Percentiles rank a stretch among this genome's conserved stretches.
Evolutionary conservation across 2,888 invertebrate species (phyloP).

Genomic region (Tenthredo amoena): DNA sequence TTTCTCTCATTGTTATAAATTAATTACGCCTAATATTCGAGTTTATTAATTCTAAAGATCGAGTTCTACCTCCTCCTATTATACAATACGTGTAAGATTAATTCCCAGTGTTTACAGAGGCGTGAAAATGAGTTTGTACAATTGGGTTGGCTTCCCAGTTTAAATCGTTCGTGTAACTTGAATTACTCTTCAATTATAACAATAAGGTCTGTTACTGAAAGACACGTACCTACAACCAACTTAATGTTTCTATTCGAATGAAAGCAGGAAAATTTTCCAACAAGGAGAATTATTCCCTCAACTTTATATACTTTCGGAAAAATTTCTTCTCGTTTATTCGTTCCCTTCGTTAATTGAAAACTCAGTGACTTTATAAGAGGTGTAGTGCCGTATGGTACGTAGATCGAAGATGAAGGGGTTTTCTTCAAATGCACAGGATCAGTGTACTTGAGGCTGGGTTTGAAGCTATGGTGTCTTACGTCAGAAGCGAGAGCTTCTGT

Average conservation of each 20-base stretch:
- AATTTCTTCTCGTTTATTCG: not conserved
- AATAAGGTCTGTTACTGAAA: not conserved
- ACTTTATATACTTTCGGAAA: not conserved
- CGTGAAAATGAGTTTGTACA: slow-evolving; percentile 38
- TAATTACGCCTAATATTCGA: not conserved
- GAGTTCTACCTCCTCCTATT: not conserved
- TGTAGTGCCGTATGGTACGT: too few species aligned
- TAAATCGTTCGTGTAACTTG: slow-evolving; percentile 23
- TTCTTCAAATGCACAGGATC: too few species aligned
- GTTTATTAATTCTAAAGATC: not conserved
- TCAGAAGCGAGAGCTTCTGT: too few species aligned
- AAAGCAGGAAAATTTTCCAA: not conserved
- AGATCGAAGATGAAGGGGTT: too few species aligned
- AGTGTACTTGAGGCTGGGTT: too few species aligned
- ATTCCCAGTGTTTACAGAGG: not conserved
- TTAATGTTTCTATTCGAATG: not conserved
- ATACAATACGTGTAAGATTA: not conserved
- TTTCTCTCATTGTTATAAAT: not conserved
- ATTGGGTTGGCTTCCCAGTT: not conserved
- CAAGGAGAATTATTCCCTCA: not conserved
- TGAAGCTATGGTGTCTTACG: too few species aligned
- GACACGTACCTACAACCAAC: not conserved
- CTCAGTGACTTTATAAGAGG: not conserved
- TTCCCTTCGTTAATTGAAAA: not conserved
- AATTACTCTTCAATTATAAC: slow-evolving; percentile 24